phyloP scores from a whole-genome alignment of 2,113 vertebrate species.

The Dermatemys mawii region DNA sequence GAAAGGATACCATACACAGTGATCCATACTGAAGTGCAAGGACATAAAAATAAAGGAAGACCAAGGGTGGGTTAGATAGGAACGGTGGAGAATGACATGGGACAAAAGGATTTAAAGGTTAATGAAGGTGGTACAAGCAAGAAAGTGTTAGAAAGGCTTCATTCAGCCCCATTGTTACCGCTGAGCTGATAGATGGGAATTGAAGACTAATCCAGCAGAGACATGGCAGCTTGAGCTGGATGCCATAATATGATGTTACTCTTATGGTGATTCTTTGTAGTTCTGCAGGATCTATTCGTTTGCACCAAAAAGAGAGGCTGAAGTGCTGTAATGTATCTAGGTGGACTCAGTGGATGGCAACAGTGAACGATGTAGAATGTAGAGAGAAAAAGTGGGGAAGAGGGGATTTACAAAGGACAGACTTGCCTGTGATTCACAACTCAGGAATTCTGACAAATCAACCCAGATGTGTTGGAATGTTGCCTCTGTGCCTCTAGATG shows the following conservation, averaged over 20 bases:
- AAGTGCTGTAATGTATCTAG: not conserved
- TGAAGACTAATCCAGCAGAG: not conserved
- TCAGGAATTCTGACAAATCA: slow-evolving; percentile 14
- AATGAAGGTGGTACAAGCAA: not conserved
- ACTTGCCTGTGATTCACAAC: slow-evolving; percentile 7
- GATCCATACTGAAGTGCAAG: not conserved
- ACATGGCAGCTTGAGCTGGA: not conserved
- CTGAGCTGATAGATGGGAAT: not conserved
- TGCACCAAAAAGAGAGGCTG: not conserved
- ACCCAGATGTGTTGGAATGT: slow-evolving; percentile 38
- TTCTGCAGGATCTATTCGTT: slow-evolving; percentile 9
- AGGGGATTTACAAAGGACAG: not conserved
- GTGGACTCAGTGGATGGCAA: not conserved
- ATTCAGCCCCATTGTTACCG: not conserved
- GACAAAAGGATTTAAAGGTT: not conserved
- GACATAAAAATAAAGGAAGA: not conserved
- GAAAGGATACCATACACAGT: not conserved
- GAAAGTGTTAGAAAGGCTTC: not conserved
- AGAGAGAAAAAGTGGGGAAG: not conserved
- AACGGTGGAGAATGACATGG: not conserved
- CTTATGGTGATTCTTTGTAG: not conserved
- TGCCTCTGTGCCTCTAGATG: not conserved
- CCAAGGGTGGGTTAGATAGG: not conserved
- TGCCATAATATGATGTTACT: not conserved
- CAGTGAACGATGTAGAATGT: not conserved